Evolutionary conservation across 2,113 vertebrate genomes (phyloP), one percentile per base, ranked within the genome.

Genomic region (Pollimyrus isidori): DNA sequence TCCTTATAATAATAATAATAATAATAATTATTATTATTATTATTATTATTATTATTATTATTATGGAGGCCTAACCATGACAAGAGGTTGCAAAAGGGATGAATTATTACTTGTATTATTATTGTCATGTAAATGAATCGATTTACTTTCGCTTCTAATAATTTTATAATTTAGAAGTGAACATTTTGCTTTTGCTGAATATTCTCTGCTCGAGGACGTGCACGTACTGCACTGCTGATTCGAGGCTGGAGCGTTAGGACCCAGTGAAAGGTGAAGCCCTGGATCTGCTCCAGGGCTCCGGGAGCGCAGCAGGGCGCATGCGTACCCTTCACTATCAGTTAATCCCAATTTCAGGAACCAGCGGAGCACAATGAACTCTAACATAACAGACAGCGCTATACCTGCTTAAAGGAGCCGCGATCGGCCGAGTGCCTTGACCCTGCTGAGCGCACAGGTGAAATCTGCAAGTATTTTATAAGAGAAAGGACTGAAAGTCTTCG

Each of bases 311-410:
- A 90, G 89, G 82, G 91, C 97, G 97, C 97, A 97, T 97, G 97
- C 97, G 97, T 95, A 50, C 39, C 89, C 91, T 91, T 91, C 91
- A 88, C 94, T 90, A 42, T 80, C 35, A 94, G 94, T 93, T 93
- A 91, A 94, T 93, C 92, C 92, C 58, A 92, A 90, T 93, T 93
- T 86, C 91, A 90, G 42, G 94, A 92, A 92, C 91, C 21, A 53
- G 26, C 93, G 93, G 94, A 95, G 92, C 91, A 93, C 93, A 93
- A 93, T 92, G 93, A 92, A 94, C 90, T 89, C 93, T 92, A 94
- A 95, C 91, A 91, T 94, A 94, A 94, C 95, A 92, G 95, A 92
- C 94, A 93, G 91, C 94, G 94, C 93, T 93, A 95, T 96, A 96
- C 94, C 95, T 94, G 94, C 91, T 94, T 93, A 92, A 95, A 95